These are phyloP conservation scores for Sorex fumeus DNA, from an alignment of 2,113 vertebrate species.

Conservation along the genomic window DNA sequence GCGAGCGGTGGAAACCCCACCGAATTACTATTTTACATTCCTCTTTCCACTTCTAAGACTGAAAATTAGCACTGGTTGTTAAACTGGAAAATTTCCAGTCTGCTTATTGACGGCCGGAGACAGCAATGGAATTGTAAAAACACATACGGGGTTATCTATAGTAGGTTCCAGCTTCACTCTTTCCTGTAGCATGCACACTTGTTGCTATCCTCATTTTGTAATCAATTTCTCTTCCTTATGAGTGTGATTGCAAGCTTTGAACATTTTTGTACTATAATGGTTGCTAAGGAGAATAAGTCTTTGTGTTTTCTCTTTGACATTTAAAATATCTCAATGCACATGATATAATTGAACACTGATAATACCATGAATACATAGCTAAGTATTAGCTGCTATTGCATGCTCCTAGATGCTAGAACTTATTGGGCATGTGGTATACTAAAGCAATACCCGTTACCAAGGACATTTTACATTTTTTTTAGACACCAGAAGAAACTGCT, in stretches of 20 bases:
- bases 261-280: slow-evolving; percentile 72
- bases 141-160: slow-evolving; percentile 9
- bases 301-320: slow-evolving; percentile 74
- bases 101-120: neutral
- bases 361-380: slow-evolving; percentile 70
- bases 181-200: slow-evolving; percentile 75
- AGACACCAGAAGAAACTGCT: slow-evolving; percentile 63
- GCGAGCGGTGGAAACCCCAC: neutral
- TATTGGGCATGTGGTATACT: slow-evolving; percentile 72
- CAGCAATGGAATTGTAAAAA: slow-evolving; percentile 37
- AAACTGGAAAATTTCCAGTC: neutral
- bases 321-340: slow-evolving; percentile 79
- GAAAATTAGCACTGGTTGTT: neutral
- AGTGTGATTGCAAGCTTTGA: slow-evolving; percentile 76
- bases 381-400: slow-evolving; percentile 73
- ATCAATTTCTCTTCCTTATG: slow-evolving; percentile 61
- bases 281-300: slow-evolving; percentile 74
- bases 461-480: slow-evolving; percentile 64
- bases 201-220: slow-evolving; percentile 70
- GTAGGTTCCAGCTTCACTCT: slow-evolving; percentile 34
- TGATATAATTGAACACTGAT: slow-evolving; percentile 68
- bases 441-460: slow-evolving; percentile 68
- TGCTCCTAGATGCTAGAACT: slow-evolving; percentile 82
- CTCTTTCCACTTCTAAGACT: slow-evolving; percentile 32
- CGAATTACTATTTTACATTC: neutral